These are phyloP conservation scores for Eumeta japonica DNA, from an alignment of 1,140 invertebrate species.

Conservation along the genomic window DNA sequence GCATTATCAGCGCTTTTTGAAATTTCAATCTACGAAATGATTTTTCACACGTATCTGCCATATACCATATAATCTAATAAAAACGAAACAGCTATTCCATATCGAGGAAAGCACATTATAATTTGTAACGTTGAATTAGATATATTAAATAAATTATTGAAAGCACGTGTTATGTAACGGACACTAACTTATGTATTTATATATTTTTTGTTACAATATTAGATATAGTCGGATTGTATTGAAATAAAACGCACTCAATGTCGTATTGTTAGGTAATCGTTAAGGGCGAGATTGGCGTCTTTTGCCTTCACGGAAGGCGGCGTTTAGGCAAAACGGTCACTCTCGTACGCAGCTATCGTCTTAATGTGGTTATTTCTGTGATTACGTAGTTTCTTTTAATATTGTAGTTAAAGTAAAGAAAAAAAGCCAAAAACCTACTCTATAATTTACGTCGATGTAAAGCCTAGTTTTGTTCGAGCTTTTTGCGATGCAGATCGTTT, in stretches of 20 bases:
- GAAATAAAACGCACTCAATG: conserved; percentile 1
- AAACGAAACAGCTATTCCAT: neutral
- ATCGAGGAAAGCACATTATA: too few species aligned
- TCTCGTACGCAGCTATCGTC: too few species aligned
- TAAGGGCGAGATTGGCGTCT: neutral
- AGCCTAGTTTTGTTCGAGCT: too few species aligned
- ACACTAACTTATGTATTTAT: conserved; percentile 53
- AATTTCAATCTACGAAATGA: neutral
- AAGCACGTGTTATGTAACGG: conserved; percentile 50
- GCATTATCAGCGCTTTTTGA: neutral
- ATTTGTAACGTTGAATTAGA: too few species aligned
- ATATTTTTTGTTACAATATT: conserved; percentile 52
- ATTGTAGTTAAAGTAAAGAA: neutral
- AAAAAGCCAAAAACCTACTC: too few species aligned
- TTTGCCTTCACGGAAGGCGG: too few species aligned
- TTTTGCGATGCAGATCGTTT: too few species aligned
- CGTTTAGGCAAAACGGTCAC: too few species aligned
- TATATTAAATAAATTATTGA: neutral
- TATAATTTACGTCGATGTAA: too few species aligned
- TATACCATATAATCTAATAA: neutral
- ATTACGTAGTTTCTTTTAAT: neutral
- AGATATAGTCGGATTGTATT: conserved; percentile 28
- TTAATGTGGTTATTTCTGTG: neutral
- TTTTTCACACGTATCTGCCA: neutral
- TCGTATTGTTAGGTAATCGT: conserved; percentile 7